phyloP scores from a whole-genome alignment of 2,113 vertebrate species.

The Poicephalus gulielmi region DNA sequence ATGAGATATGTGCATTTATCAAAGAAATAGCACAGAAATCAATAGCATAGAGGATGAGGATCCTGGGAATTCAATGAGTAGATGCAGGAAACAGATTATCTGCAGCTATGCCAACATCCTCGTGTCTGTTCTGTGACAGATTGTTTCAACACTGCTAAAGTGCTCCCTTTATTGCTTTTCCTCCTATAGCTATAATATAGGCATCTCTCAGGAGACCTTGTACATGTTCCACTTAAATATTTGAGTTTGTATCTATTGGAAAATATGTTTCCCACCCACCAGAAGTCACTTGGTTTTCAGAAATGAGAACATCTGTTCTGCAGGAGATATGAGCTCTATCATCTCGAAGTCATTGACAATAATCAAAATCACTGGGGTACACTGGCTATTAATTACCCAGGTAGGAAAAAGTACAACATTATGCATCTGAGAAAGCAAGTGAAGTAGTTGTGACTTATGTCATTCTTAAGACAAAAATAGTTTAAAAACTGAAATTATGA shows the following conservation, averaged over 20 bases:
- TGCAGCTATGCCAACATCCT: not conserved
- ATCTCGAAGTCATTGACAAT: not conserved
- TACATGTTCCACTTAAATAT: conserved; percentile 12
- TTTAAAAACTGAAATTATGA: not conserved
- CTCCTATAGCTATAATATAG: conserved; percentile 25
- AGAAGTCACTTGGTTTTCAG: not conserved
- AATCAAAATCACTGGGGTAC: not conserved
- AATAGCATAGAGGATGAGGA: not conserved
- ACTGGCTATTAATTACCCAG: not conserved
- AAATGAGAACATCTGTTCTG: not conserved
- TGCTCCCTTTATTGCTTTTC: not conserved
- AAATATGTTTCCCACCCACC: not conserved
- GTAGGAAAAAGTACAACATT: not conserved
- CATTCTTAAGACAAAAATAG: not conserved
- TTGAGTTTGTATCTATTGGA: not conserved
- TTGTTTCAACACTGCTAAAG: not conserved
- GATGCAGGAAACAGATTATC: not conserved
- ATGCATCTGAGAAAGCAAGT: not conserved
- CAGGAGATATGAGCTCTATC: not conserved
- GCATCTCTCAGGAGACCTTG: not conserved
- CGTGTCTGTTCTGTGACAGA: not conserved
- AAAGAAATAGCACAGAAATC: conserved; percentile 12
- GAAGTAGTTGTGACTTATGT: not conserved
- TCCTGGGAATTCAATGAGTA: not conserved
- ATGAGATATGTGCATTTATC: not conserved